Evolutionary conservation across 2,888 invertebrate species (phyloP), one percentile per base, ranked within the genome.

Genomic region (Tenthredo distinguenda): DNA sequence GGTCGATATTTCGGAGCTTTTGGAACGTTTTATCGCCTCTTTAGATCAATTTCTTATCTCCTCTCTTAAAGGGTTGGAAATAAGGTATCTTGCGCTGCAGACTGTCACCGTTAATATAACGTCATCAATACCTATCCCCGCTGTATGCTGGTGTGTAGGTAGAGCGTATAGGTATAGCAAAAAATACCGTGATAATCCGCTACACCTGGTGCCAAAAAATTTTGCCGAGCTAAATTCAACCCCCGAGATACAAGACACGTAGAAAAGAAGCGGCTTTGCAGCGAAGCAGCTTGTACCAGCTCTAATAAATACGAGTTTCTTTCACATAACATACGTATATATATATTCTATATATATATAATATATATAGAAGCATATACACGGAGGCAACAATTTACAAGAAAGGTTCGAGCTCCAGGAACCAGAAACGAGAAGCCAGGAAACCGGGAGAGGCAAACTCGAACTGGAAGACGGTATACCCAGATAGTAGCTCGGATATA

Each of bases 91-190:
- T 40, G 74, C n/a, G 55, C n/a, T 68, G 34, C 68, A 68, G 74
- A 74, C 74, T 74, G 74, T 74, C 74, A 74, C 43, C 74, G 40
- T 74, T 43, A 74, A 74, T 74, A 74, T 74, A 74, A 74, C 43
- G 74, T 74, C 74, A 74, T 74, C 74, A 43, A 74, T 74, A 74
- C 21, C 43, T 43, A 21, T 43, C n/a, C 43, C 21, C 34, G 34
- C 1, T 18, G 4, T 34, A n/a, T 55, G 55, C 6, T n/a, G 7
- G n/a, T 55, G n/a, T n/a, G n/a, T 55, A 7, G 18, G 55, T 55
- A 7, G n/a, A 47, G 7, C 7, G 58, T 62, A 7, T n/a, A 21
- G 21, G 68, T 68, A 18, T 68, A 18, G 68, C 34, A 34, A 18
- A 68, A 68, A 68, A 34, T 68, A 68, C 74, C 10, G 31, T 34